phyloP scores from a whole-genome alignment of 2,113 vertebrate species.

The Merops nubicus region DNA sequence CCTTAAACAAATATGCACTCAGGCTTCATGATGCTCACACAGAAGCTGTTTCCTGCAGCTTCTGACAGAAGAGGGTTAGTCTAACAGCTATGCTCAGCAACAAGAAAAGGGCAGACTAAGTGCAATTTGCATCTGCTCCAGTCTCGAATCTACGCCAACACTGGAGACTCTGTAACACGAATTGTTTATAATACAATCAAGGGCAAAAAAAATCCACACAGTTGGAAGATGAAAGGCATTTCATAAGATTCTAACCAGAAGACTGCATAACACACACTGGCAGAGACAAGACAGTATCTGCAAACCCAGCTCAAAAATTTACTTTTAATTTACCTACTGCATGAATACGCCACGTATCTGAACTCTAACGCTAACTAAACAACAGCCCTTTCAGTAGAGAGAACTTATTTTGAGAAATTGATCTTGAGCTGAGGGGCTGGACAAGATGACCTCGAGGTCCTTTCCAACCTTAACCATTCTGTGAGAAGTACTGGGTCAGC shows the following conservation, averaged over 20 bases:
- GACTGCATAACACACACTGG: background rate
- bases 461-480: background rate
- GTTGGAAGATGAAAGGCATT: background rate
- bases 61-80: background rate
- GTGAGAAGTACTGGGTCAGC: background rate
- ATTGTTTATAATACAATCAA: background rate
- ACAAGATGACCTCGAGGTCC: background rate
- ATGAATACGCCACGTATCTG: background rate
- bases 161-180: background rate
- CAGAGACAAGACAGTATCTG: background rate
- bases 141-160: background rate
- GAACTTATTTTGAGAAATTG: background rate
- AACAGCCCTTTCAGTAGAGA: background rate
- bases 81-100: background rate
- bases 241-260: background rate
- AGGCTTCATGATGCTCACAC: background rate
- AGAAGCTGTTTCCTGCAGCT: background rate
- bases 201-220: background rate
- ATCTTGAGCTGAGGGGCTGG: background rate
- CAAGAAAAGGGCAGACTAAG: background rate
- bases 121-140: background rate
- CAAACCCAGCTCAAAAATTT: background rate
- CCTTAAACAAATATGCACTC: background rate
- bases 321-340: background rate
- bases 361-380: background rate